A percentile compares a stretch with the other conserved stretches of the same genome.
Conservation (phyloP, 2,888 invertebrate species). For the Ennomos erosarius region DNA sequence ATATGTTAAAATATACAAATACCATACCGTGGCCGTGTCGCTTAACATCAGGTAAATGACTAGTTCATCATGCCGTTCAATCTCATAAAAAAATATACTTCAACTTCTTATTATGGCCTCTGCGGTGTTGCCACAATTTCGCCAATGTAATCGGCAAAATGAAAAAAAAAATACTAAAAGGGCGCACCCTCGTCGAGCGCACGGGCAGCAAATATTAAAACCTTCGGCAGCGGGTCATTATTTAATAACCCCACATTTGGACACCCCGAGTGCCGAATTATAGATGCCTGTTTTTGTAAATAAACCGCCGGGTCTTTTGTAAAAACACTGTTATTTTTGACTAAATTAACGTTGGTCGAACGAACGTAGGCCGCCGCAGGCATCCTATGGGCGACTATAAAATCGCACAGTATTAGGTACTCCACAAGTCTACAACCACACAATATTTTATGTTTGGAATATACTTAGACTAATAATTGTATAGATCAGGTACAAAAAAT, state of each 20-base stretch:
- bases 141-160: background rate
- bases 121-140: too few relatives aligned
- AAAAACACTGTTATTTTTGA: constrained; percentile 55
- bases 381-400: constrained; percentile 24
- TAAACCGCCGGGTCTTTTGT: constrained; percentile 66
- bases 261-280: constrained; percentile 74
- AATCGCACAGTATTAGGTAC: constrained; percentile 33
- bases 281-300: constrained; percentile 75
- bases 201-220: constrained; percentile 37
- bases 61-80: too few relatives aligned
- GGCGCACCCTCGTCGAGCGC: constrained; percentile 36
- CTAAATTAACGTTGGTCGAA: constrained; percentile 31
- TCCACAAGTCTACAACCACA: constrained; percentile 11
- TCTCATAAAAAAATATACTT: too few relatives aligned
- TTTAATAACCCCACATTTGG: constrained; percentile 76
- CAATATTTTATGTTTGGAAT: too few relatives aligned
- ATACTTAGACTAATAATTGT: too few relatives aligned
- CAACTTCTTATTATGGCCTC: too few relatives aligned
- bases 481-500: too few relatives aligned
- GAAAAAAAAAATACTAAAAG: background rate
- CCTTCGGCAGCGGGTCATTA: constrained; percentile 68
- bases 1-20: background rate
- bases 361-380: constrained; percentile 15
- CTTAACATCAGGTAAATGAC: too few relatives aligned
- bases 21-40: too few relatives aligned